Evolutionary conservation across 1,140 invertebrate genomes (phyloP).

Genomic region (Heliconius congener): DNA sequence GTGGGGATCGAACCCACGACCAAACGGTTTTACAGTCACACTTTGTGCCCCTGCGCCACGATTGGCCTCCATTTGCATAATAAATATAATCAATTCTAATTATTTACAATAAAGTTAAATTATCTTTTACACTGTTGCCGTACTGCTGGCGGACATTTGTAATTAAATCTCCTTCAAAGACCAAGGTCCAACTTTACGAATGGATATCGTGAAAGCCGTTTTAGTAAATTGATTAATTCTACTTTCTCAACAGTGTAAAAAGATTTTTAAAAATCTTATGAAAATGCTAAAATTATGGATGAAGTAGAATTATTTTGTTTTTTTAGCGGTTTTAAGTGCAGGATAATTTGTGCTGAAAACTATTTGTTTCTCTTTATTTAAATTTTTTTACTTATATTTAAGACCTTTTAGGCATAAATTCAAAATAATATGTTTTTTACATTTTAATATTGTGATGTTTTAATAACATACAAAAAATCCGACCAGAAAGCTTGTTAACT

Average conservation of each 20-base stretch:
- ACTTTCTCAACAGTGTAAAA: neutral
- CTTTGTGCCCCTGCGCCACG: too few species aligned
- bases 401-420: too few species aligned
- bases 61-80: neutral
- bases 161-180: conserved; percentile 14
- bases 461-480: neutral
- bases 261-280: too few species aligned
- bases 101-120: conserved; percentile 4
- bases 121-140: neutral
- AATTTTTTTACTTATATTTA: too few species aligned
- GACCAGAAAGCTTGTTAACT: too few species aligned
- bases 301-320: neutral
- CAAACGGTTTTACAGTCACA: too few species aligned
- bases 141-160: neutral
- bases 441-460: neutral
- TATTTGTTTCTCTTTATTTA: too few species aligned
- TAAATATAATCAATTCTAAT: neutral
- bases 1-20: too few species aligned
- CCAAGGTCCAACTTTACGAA: conserved; percentile 8
- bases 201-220: conserved; percentile 19
- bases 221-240: conserved; percentile 12
- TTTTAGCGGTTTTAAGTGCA: too few species aligned
- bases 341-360: too few species aligned
- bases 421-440: neutral
- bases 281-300: neutral